A percentile compares a stretch with the other conserved stretches of the same genome.
Conservation (phyloP, 2,888 invertebrate genomes). For the Perithous albicinctus region DNA sequence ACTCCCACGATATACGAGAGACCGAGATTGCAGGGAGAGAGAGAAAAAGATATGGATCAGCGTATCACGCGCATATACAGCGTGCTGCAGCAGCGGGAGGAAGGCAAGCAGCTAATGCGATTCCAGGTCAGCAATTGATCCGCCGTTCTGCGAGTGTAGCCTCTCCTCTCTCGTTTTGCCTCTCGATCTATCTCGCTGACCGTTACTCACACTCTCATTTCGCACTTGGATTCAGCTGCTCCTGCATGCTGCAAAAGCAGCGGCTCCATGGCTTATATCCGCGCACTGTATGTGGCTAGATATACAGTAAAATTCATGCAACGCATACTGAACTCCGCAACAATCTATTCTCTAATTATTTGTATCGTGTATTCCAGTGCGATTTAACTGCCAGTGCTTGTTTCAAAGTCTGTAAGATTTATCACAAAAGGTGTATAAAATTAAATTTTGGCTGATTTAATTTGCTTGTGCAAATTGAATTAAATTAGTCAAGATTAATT, state of each 20-base stretch:
- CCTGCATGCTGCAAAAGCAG: not conserved
- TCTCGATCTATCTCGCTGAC: constrained; percentile 55
- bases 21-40: not conserved
- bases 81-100: constrained; percentile 56
- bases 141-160: constrained; percentile 51
- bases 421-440: too few species aligned
- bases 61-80: constrained; percentile 49
- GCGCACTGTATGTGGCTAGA: constrained; percentile 3
- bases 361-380: not conserved
- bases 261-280: not conserved
- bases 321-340: constrained; percentile 4
- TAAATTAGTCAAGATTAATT: too few species aligned
- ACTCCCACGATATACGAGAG: constrained; percentile 61
- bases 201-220: constrained; percentile 58
- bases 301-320: constrained; percentile 24
- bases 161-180: constrained; percentile 49
- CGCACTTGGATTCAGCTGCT: constrained; percentile 43
- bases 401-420: constrained; percentile 35
- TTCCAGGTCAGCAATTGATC: constrained; percentile 68
- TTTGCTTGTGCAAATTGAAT: too few species aligned
- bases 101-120: constrained; percentile 63
- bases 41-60: constrained; percentile 45
- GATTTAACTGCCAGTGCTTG: constrained; percentile 17
- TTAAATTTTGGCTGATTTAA: too few species aligned
- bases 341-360: constrained; percentile 1